Base-by-base conservation (phyloP, 2,113 vertebrate species). In the Neodon shergylaensis region DNA sequence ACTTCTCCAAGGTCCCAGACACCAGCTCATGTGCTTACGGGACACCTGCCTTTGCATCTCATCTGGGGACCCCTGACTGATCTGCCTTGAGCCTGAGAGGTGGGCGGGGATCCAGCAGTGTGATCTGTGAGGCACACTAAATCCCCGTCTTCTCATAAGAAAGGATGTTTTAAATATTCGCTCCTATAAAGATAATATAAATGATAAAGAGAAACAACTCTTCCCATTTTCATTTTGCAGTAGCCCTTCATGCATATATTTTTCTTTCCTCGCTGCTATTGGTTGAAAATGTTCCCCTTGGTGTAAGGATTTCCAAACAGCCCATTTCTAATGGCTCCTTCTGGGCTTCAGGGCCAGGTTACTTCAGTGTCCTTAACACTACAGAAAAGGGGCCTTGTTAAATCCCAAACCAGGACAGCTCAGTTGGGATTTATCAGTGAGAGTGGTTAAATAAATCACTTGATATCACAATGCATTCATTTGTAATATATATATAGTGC, bases 391-490 rank as follows among this genome's bases (percentile, higher is more conserved):
- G 21, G 5, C 12, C 36, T 61, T 21, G 0, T 19, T 21, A 49
- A 79, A 54, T 14, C 39, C 77, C 49, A 42, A 90, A 65, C n/a
- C 52, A 86, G 88, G n/a, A 79, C 13, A 39, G 10, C 10, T 7
- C 1, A 77, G 17, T 14, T 63, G 42, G 54, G 49, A 52, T 76
- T 88, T 70, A 42, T 76, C 28, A 33, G 0, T 14, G 21, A 88
- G 31, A 77, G 49, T 33, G 58, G 65, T 63, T 65, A 11, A 85
- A 22, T 44, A 90, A 97, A 96, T 77, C 28, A 47, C n/a, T 89
- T 49, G 2, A 24, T 76, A 58, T 16, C 58, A n/a, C 28, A 4
- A 52, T 82, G 24, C 14, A 1, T 28, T 84, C 70, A 28, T 70
- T 77, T 90, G 14, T 52, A 13, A 52, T 13, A 13, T 47, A 52